These are phyloP conservation scores for Trissoscelio sp. DNA, from an alignment of 2,888 invertebrate genomes.

Conservation along the genomic window DNA sequence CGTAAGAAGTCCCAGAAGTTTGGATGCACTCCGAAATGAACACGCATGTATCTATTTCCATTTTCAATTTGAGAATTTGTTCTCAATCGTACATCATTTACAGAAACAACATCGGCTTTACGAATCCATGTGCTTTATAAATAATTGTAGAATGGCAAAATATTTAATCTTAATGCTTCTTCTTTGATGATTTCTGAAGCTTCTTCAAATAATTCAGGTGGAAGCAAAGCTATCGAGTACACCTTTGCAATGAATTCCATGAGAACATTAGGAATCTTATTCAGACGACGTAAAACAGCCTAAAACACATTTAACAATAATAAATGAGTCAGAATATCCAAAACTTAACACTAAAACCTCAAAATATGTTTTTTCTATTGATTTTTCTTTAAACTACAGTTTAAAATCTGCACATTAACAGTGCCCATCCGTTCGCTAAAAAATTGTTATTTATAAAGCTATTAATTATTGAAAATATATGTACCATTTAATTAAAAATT, in stretches of 20 bases:
- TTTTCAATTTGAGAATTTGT: conserved; percentile 2
- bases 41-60: neutral
- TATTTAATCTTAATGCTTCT: no score
- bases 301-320: no score
- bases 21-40: neutral
- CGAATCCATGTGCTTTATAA: neutral
- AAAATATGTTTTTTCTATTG: no score
- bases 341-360: no score
- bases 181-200: neutral
- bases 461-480: no score
- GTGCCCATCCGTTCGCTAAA: no score
- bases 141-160: neutral
- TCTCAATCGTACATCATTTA: neutral
- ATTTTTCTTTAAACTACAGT: no score
- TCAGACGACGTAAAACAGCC: neutral
- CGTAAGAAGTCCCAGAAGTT: neutral
- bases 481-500: no score
- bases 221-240: neutral
- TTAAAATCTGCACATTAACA: no score
- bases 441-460: no score
- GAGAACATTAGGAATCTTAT: neutral
- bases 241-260: neutral
- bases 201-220: neutral
- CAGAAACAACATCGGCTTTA: neutral
- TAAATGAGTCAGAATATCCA: no score